Evolutionary conservation across 1,140 invertebrate genomes (phyloP).

Genomic region (Oscheius sp.): DNA sequence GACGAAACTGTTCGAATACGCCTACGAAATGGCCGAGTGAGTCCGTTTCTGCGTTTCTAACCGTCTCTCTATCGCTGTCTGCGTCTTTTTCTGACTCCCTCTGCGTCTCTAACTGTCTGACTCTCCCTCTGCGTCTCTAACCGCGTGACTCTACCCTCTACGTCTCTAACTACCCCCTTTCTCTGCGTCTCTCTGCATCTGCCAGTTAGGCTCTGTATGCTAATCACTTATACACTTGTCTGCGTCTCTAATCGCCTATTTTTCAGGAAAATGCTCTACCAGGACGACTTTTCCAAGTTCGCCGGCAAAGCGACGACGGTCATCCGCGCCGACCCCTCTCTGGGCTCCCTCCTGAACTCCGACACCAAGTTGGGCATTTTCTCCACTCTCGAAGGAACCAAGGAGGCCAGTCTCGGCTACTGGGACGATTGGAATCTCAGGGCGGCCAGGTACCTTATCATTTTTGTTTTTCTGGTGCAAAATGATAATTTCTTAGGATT

Average conservation of each 20-base stretch:
- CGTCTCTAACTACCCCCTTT: no score
- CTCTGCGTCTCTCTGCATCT: no score
- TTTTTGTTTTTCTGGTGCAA: background rate
- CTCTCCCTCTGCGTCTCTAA: no score
- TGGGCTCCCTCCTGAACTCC: background rate
- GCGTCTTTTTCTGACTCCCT: no score
- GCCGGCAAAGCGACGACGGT: background rate
- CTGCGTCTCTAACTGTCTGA: no score
- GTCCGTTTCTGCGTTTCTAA: constrained; percentile 11
- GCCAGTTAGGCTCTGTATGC: no score
- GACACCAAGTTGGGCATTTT: constrained; percentile 19
- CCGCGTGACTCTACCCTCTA: no score
- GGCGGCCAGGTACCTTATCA: constrained; percentile 24
- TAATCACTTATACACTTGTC: no score
- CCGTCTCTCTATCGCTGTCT: no score
- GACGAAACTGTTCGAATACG: constrained; percentile 32
- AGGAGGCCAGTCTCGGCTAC: constrained; percentile 18
- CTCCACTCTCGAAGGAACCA: background rate
- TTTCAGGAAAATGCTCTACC: constrained; percentile 34
- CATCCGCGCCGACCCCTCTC: background rate
- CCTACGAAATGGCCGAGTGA: constrained; percentile 19
- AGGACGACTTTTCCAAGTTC: constrained; percentile 16
- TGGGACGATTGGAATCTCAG: constrained; percentile 33
- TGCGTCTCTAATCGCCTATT: no score
- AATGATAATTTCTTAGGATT: constrained; percentile 24